These are phyloP conservation scores for Rhinogobius similis DNA, from an alignment of 2,113 vertebrate genomes.

Conservation along the genomic window DNA sequence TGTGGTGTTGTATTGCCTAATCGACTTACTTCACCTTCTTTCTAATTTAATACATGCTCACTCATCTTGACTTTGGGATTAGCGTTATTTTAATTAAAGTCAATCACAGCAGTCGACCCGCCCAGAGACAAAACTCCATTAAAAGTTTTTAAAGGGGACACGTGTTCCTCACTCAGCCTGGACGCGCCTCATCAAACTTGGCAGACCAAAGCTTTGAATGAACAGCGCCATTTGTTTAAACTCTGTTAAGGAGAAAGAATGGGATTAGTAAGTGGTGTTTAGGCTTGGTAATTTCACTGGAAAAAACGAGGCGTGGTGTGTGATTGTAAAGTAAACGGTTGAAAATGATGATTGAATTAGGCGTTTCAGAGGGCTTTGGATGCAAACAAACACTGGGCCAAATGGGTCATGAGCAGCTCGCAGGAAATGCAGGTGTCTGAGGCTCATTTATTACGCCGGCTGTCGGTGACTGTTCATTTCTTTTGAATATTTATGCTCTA, in stretches of 20 bases:
- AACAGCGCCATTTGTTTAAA: slow-evolving; percentile 26
- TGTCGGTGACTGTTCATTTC: neutral
- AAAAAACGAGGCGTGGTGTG: neutral
- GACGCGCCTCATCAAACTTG: slow-evolving; percentile 35
- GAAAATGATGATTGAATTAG: neutral
- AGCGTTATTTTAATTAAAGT: slow-evolving; percentile 43
- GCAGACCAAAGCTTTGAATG: slow-evolving; percentile 19
- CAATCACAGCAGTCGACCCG: slow-evolving; percentile 20
- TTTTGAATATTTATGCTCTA: neutral
- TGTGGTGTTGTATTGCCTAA: too few relatives aligned
- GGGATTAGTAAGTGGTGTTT: slow-evolving; percentile 3
- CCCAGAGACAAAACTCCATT: slow-evolving; percentile 40
- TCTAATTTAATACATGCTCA: neutral
- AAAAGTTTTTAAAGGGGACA: slow-evolving; percentile 26
- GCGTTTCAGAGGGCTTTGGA: neutral
- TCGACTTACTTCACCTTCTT: too few relatives aligned
- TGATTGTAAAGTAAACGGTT: neutral
- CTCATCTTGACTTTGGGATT: slow-evolving; percentile 24
- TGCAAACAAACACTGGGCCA: neutral
- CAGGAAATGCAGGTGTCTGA: neutral
- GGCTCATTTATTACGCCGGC: neutral
- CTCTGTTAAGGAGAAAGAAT: slow-evolving; percentile 18
- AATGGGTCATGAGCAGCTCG: neutral
- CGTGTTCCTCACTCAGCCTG: slow-evolving; percentile 18
- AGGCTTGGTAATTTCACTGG: neutral